Conservation (phyloP, 1,140 invertebrate species). For the Triops cancriformis region DNA sequence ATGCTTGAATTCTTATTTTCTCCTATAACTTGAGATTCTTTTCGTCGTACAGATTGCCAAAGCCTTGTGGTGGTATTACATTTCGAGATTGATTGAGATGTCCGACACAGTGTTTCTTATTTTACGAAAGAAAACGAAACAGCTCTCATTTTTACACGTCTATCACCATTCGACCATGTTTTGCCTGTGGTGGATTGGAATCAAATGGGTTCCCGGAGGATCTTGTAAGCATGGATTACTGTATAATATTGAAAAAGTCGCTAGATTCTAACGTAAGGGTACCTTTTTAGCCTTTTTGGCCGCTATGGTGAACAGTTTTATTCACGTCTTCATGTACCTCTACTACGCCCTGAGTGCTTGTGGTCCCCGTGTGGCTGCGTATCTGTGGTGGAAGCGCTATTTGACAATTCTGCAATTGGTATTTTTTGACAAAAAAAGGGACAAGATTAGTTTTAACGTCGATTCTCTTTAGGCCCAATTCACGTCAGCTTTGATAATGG, state of each 20-base stretch:
- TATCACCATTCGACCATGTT: slow-evolving; percentile 92
- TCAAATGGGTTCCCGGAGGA: slow-evolving; percentile 93
- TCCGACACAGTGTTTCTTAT: slow-evolving; percentile 89
- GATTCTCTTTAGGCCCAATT: slow-evolving; percentile 63
- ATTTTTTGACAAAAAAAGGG: slow-evolving; percentile 31
- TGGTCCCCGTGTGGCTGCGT: slow-evolving; percentile 65
- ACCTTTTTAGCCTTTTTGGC: slow-evolving; percentile 64
- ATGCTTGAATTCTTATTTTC: not conserved
- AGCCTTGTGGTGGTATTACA: slow-evolving; percentile 94
- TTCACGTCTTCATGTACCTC: slow-evolving; percentile 87
- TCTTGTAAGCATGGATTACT: slow-evolving; percentile 56
- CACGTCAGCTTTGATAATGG: slow-evolving; percentile 69
- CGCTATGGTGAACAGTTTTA: slow-evolving; percentile 80
- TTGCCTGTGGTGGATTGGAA: slow-evolving; percentile 87
- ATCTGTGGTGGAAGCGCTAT: slow-evolving; percentile 92
- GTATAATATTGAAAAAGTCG: not conserved
- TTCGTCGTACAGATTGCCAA: slow-evolving; percentile 63
- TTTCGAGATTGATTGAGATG: slow-evolving; percentile 89
- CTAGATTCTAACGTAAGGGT: not conserved
- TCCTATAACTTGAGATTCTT: slow-evolving; percentile 25
- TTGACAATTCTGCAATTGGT: slow-evolving; percentile 71
- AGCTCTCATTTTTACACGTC: slow-evolving; percentile 80
- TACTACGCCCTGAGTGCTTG: slow-evolving; percentile 81
- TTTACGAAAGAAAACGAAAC: slow-evolving; percentile 73
- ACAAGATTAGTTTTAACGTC: slow-evolving; percentile 25